Evolutionary conservation across 2,888 invertebrate genomes (phyloP).

Genomic region (Athalia rosae): DNA sequence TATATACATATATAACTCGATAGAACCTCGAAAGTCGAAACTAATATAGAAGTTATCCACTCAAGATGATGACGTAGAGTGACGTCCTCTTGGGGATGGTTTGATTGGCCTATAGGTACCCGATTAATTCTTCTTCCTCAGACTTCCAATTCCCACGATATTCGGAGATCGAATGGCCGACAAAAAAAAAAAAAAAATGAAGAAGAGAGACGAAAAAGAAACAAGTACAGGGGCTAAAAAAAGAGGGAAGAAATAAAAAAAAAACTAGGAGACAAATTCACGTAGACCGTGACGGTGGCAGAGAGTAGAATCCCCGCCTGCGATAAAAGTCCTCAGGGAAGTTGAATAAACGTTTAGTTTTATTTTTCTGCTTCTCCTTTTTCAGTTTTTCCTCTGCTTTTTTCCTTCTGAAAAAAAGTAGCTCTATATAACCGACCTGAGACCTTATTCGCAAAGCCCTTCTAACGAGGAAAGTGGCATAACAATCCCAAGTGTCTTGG

Average conservation of each 20-base stretch:
- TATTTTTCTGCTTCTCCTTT: too few species aligned
- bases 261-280: too few species aligned
- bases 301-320: not conserved
- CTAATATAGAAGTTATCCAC: slow-evolving; percentile 34
- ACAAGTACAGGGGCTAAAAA: too few species aligned
- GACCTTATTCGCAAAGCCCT: not conserved
- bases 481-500: slow-evolving; percentile 9
- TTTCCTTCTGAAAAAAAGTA: not conserved
- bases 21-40: not conserved
- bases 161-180: not conserved
- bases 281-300: too few species aligned
- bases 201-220: too few species aligned
- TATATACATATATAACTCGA: too few species aligned
- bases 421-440: not conserved
- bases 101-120: not conserved
- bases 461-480: slow-evolving; percentile 22
- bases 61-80: not conserved
- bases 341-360: not conserved
- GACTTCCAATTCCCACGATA: not conserved
- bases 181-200: not conserved
- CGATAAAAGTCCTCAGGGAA: not conserved
- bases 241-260: too few species aligned
- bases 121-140: not conserved
- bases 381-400: not conserved
- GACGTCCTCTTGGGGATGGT: not conserved